Conservation (phyloP, 2,797 vertebrate species). For the Graptemys geographica region DNA sequence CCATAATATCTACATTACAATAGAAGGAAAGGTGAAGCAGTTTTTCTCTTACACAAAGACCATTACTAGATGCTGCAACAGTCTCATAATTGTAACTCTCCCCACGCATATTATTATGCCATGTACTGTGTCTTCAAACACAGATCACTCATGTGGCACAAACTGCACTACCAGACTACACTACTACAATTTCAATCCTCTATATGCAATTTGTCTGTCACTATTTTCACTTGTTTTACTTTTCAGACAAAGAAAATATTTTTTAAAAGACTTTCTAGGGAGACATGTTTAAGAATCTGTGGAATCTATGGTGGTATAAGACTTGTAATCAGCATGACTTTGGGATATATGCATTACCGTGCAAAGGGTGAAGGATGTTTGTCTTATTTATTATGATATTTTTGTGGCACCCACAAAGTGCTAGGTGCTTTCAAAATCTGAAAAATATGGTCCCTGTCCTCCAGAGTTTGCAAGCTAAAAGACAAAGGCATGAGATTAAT, state of each 20-base stretch:
- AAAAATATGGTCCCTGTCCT: neutral
- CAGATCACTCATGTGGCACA: neutral
- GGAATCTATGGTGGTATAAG: neutral
- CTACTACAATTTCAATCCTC: neutral
- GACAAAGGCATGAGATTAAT: neutral
- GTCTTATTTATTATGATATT: neutral
- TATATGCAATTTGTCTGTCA: too few relatives aligned
- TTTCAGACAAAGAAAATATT: neutral
- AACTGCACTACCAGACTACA: neutral
- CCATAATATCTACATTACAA: accelerated
- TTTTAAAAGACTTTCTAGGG: neutral
- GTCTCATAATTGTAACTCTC: neutral
- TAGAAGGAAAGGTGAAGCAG: neutral
- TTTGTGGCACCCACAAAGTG: neutral
- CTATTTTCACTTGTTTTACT: neutral
- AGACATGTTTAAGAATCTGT: neutral
- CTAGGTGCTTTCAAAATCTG: neutral
- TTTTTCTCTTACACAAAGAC: neutral
- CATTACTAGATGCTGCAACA: neutral
- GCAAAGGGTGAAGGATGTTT: neutral
- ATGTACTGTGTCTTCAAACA: neutral
- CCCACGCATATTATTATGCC: neutral
- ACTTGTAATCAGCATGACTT: neutral
- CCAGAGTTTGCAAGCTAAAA: neutral
- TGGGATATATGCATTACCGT: neutral